These are phyloP conservation scores for Chlamydotis undulata DNA, from an alignment of 2,113 vertebrate species.

Conservation along the genomic window DNA sequence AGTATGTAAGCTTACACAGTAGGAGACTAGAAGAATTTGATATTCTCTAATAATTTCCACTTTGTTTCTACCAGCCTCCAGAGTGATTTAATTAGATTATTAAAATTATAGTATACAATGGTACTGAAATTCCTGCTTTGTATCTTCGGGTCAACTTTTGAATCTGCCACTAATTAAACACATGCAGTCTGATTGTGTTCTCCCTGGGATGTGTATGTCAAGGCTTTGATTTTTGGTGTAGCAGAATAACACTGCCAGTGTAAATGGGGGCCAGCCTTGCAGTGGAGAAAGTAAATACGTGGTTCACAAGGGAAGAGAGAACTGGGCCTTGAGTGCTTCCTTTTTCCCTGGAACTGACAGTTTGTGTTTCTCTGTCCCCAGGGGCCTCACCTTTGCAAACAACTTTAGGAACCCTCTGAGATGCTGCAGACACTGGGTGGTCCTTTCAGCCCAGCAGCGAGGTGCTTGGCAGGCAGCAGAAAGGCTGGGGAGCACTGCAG, in stretches of 20 bases:
- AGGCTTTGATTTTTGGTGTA: not conserved
- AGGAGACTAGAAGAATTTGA: not conserved
- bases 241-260: not conserved
- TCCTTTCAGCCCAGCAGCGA: not conserved
- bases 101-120: not conserved
- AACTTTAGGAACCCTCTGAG: accelerated
- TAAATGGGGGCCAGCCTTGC: not conserved
- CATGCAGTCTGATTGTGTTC: not conserved
- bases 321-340: not conserved
- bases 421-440: not conserved
- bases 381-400: not conserved
- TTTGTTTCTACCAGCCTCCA: not conserved
- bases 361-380: not conserved
- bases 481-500: not conserved
- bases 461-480: not conserved
- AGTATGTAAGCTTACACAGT: not conserved
- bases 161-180: not conserved
- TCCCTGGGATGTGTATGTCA: not conserved
- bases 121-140: not conserved
- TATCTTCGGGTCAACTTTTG: not conserved
- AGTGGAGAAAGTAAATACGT: not conserved
- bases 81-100: not conserved
- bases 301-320: not conserved
- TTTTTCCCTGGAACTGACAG: not conserved
- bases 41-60: not conserved